Conservation (phyloP, 2,113 vertebrate species). For the Eubucco bourcierii region DNA sequence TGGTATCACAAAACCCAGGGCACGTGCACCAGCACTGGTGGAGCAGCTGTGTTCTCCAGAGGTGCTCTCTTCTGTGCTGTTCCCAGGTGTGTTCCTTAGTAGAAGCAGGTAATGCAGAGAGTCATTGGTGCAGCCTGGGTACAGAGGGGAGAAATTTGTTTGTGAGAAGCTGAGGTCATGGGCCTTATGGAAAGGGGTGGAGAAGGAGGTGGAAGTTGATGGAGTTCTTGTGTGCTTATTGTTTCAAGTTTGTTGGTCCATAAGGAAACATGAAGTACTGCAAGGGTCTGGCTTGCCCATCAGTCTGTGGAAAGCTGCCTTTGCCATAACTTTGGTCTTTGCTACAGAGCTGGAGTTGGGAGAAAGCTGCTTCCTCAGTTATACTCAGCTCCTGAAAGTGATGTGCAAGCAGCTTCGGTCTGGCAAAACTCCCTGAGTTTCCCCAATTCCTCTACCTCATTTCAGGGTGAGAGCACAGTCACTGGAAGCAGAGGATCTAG, state of each 20-base stretch:
- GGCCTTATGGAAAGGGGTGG: neutral
- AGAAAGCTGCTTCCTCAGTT: neutral
- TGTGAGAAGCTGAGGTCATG: neutral
- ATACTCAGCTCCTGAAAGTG: neutral
- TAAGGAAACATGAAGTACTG: neutral
- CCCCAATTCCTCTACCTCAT: accelerated
- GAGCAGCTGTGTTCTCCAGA: neutral
- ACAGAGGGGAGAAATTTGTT: neutral
- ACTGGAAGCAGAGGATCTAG: neutral
- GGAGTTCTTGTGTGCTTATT: neutral
- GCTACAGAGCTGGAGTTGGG: neutral
- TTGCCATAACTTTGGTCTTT: neutral
- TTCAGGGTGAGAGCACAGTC: neutral
- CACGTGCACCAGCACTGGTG: too few species aligned
- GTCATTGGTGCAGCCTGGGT: neutral
- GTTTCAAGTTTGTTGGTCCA: neutral
- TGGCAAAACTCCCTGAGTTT: neutral
- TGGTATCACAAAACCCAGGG: neutral
- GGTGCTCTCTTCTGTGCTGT: neutral
- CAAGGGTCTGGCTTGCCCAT: neutral
- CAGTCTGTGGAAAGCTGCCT: neutral
- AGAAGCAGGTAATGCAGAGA: neutral
- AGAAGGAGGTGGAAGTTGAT: neutral
- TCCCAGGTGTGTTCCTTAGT: neutral
- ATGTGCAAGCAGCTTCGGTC: neutral